A percentile compares a stretch with the other conserved stretches of the same genome.
Evolutionary conservation across 2,888 invertebrate species (phyloP).

Genomic region (Melinaea menophilus): DNA sequence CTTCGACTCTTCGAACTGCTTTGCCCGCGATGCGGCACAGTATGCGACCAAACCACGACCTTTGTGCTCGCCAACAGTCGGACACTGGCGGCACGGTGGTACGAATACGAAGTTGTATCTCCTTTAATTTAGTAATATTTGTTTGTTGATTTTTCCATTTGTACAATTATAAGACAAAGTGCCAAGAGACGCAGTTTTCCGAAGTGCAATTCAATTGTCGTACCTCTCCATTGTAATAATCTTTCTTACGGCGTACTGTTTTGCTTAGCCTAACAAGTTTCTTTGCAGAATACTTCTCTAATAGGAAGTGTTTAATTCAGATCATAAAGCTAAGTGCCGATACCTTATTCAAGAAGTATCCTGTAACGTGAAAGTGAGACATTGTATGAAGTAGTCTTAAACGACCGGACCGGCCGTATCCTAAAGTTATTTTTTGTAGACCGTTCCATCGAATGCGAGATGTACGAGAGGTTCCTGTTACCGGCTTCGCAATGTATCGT

Average conservation of each 20-base stretch:
- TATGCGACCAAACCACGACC: slow-evolving; percentile 16
- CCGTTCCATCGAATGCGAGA: slow-evolving; percentile 25
- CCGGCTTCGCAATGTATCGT: slow-evolving; percentile 33
- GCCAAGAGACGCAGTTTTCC: slow-evolving; percentile 69
- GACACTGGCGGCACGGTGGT: not conserved
- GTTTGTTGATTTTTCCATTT: slow-evolving; percentile 36
- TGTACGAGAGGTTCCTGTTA: slow-evolving; percentile 19
- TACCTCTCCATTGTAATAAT: slow-evolving; percentile 31
- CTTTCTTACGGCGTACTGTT: slow-evolving; percentile 20
- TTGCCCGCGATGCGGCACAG: slow-evolving; percentile 6
- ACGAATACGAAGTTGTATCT: not conserved
- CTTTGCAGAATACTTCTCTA: slow-evolving; percentile 27
- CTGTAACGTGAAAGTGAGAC: slow-evolving; percentile 54
- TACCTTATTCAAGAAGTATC: slow-evolving; percentile 46
- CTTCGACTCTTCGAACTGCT: slow-evolving; percentile 13
- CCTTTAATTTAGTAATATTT: slow-evolving; percentile 26
- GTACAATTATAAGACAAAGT: slow-evolving; percentile 66
- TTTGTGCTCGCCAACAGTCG: slow-evolving; percentile 4
- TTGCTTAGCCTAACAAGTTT: slow-evolving; percentile 32
- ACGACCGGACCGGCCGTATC: slow-evolving; percentile 53
- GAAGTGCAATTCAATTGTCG: slow-evolving; percentile 70
- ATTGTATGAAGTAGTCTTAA: slow-evolving; percentile 31
- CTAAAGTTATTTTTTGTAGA: slow-evolving; percentile 70
- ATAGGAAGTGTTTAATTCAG: slow-evolving; percentile 2
- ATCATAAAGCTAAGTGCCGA: not conserved